Evolutionary conservation across 2,797 vertebrate genomes (phyloP), one percentile per base, ranked within the genome.

Genomic region (Saxicola maurus): DNA sequence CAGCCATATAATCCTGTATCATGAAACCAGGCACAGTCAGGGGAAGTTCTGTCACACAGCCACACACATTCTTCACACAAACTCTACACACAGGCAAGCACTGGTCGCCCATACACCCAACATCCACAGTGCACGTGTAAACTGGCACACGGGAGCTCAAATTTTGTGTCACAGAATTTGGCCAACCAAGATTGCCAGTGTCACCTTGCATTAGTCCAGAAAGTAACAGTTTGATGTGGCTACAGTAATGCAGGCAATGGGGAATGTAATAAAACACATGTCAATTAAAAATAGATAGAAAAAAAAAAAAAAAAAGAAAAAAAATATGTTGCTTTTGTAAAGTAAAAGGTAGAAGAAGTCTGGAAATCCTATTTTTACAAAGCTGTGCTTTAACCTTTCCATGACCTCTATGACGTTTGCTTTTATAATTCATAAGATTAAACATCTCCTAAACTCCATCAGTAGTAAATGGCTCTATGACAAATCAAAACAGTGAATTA

Each of bases 1-100:
- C 0, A 33, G n/a, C 27, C 24, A 10, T 10, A 13, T 10, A 74
- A 66, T 10, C 1, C 0, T 2, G 4, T 17, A 7, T 49, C 0
- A 0, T 19, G 30, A 28, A 60, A 60, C 23, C 27, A 72, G 53
- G 46, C 20, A 49, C 7, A 53, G 19, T 2, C 21, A n/a, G 5
- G 7, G 30, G 3, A 57, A 64, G 13, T 33, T 64, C 38, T 57
- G 21, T 31, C 30, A 25, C 37, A 33, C 2, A 46, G 16, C 52
- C 43, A 17, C 5, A 48, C 20, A 28, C 5, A 9, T 9, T 55
- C 52, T n/a, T 65, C 31, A 48, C 17, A 48, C 19, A 62, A 46
- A 61, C 1, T n/a, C 23, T 46, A 17, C 16, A 38, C 18, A 21
- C 2, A 28, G 17, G 17, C 1, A 3, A 48, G 5, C 7, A 18